A percentile compares a stretch with the other conserved stretches of the same genome.
Evolutionary conservation across 1,140 invertebrate species (phyloP).

Genomic region (Danaus plexippus): DNA sequence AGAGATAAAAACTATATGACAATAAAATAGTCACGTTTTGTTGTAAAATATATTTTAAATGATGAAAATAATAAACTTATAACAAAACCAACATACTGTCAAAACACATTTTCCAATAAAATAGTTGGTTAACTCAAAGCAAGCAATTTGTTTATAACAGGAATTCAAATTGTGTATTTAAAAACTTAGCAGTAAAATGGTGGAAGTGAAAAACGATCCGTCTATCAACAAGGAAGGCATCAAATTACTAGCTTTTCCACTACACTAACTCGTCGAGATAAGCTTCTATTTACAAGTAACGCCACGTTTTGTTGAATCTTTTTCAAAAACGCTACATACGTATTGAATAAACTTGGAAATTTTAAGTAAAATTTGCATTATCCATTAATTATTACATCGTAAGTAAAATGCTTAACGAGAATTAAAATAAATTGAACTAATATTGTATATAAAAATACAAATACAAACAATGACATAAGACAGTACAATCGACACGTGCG

Average conservation of each 20-base stretch:
- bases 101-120: too few species aligned
- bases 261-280: conserved; percentile 16
- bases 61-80: too few species aligned
- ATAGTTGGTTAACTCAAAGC: too few species aligned
- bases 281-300: conserved; percentile 16
- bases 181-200: conserved; percentile 16
- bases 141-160: too few species aligned
- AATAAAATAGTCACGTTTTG: too few species aligned
- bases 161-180: conserved; percentile 6
- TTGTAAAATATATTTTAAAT: too few species aligned
- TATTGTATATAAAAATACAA: background rate
- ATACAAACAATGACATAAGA: background rate
- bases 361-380: too few species aligned
- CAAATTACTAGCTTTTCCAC: conserved; percentile 20
- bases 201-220: conserved; percentile 20
- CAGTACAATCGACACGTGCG: background rate
- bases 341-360: too few species aligned
- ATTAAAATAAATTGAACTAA: background rate
- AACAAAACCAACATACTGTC: too few species aligned
- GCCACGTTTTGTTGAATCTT: conserved; percentile 6
- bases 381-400: background rate
- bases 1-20: too few species aligned
- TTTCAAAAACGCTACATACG: too few species aligned
- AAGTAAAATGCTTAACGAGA: background rate
- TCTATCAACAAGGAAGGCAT: conserved; percentile 16